Base-by-base conservation (phyloP, 2,797 vertebrate species). In the Sebastes steindachneri region DNA sequence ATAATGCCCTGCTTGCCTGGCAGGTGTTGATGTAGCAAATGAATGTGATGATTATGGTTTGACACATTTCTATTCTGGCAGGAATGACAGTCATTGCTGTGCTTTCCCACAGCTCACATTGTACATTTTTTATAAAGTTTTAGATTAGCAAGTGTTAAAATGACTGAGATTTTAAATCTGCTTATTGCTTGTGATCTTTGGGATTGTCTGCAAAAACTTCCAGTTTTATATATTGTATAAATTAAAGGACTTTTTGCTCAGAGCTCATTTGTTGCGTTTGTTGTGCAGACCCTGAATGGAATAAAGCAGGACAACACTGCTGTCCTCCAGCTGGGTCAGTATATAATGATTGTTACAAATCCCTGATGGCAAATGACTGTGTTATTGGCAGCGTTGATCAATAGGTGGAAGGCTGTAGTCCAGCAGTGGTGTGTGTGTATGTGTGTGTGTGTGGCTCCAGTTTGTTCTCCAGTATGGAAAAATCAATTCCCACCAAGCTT, bases 371-470 rank as follows among this genome's bases (percentile, higher is more conserved):
- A 86, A 88, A 91, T 89, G 86, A 81, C 90, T 91, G 68, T 84
- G 85, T 89, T 95, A 93, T 93, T 91, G 93, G 88, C 92, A 90
- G 73, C n/a, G 77, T 59, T 75, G 85, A 94, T 95, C 95, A 91
- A 95, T 94, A 91, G 70, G 76, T 91, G 88, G 85, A 90, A 73
- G 85, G 87, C 85, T 67, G 62, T 53, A 75, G 87, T 88, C 83
- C 88, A 84, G 83, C 71, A 48, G 62, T 23, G 59, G 21, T 25
- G 14, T 67, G 14, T 15, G 21, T 25, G 35, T 51, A 23, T 23
- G n/a, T 23, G 33, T 66, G 73, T 67, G 69, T 25, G 35, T 67
- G 73, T 65, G 69, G 82, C 77, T 87, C 69, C 73, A 68, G 89
- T 92, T 88, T 90, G 88, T 83, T 84, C 77, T 80, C 77, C 65